Evolutionary conservation across 2,888 invertebrate genomes (phyloP).

Genomic region (Rugalucina vietnamica): DNA sequence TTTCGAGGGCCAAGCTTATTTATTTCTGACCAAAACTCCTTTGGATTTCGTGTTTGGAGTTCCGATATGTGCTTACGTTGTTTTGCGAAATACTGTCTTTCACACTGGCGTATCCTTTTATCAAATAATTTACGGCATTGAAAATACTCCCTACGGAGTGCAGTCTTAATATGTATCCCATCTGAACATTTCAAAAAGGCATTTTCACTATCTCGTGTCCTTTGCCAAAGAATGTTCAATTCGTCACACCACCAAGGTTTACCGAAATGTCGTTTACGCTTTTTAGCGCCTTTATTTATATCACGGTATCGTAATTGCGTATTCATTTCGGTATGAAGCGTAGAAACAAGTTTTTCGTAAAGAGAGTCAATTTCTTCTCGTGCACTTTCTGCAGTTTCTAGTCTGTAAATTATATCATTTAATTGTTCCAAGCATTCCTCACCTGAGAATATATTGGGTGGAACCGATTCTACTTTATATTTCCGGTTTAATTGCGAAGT

Average conservation of each 20-base stretch:
- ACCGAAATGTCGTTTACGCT: background rate
- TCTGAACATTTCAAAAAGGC: background rate
- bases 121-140: too few species aligned
- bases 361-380: background rate
- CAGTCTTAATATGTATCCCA: too few species aligned
- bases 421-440: background rate
- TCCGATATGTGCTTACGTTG: background rate
- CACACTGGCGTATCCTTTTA: too few species aligned
- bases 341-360: background rate
- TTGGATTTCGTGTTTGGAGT: background rate
- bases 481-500: background rate
- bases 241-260: background rate
- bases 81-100: too few species aligned
- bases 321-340: background rate
- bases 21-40: slow-evolving; percentile 19
- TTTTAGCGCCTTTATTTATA: background rate
- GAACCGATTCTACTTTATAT: background rate
- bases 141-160: too few species aligned
- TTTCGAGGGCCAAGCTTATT: slow-evolving; percentile 2
- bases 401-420: background rate
- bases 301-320: background rate
- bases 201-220: background rate
- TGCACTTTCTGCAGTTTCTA: background rate
- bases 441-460: background rate
- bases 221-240: background rate